phyloP scores from a whole-genome alignment of 2,888 invertebrate genomes.

The Rhagium mordax region DNA sequence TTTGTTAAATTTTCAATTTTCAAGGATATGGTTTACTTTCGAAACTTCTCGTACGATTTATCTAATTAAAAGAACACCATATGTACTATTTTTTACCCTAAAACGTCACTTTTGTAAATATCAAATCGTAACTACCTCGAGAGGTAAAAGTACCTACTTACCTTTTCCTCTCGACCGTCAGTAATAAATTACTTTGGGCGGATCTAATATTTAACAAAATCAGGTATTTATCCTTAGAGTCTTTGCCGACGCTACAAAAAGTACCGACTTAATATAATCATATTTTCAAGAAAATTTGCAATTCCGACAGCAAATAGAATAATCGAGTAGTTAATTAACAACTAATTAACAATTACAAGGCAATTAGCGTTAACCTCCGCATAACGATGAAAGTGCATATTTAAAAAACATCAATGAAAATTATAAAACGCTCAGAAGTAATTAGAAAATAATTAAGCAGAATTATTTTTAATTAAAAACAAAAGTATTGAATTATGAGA shows the following conservation, averaged over 20 bases:
- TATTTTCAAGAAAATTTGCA: neutral
- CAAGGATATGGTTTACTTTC: too few species aligned
- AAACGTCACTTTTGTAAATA: too few species aligned
- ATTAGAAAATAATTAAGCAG: neutral
- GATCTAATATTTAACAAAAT: too few species aligned
- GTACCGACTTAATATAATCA: neutral
- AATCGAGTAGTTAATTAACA: constrained; percentile 1
- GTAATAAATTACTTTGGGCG: too few species aligned
- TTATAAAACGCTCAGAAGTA: neutral
- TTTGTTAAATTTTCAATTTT: too few species aligned
- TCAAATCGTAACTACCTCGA: too few species aligned
- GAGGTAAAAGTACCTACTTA: too few species aligned
- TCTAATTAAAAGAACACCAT: too few species aligned
- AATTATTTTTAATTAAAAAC: neutral
- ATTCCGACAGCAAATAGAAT: neutral
- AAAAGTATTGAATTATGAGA: too few species aligned
- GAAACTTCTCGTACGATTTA: too few species aligned
- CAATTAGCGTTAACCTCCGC: neutral
- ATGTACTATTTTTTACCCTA: too few species aligned
- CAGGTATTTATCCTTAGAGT: neutral
- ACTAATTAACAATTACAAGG: constrained; percentile 9
- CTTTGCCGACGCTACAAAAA: neutral
- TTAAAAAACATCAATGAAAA: neutral
- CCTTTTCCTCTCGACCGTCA: too few species aligned
- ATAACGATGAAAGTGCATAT: neutral